Percentiles rank a stretch among this genome's conserved stretches.
These are phyloP conservation scores for Podarcis lilfordi DNA, from an alignment of 2,797 vertebrate species.

Conservation along the genomic window DNA sequence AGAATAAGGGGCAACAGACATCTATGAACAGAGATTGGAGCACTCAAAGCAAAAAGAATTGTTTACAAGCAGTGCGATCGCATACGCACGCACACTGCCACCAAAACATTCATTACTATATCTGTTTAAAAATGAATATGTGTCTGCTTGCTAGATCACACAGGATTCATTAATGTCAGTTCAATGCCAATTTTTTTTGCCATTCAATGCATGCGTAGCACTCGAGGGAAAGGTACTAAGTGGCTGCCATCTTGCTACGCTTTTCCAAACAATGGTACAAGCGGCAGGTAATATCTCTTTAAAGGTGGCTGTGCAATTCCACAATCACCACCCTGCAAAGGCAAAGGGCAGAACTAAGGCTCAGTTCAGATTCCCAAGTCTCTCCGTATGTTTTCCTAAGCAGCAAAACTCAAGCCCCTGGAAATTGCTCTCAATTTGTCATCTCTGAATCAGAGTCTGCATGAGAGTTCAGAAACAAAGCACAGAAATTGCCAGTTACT, in stretches of 20 bases:
- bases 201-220: not conserved
- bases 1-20: not conserved
- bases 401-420: not conserved
- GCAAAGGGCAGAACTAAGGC: not conserved
- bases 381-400: not conserved
- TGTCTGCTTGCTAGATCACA: constrained; percentile 29
- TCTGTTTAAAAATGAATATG: constrained; percentile 28
- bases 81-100: too few relatives aligned
- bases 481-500: not conserved
- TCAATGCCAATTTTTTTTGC: constrained; percentile 35
- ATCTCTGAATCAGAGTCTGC: not conserved
- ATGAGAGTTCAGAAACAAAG: not conserved
- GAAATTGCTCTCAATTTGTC: not conserved
- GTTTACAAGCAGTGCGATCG: not conserved
- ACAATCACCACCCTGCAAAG: not conserved
- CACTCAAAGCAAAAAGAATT: constrained; percentile 48
- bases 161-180: constrained; percentile 2
- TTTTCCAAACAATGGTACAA: not conserved
- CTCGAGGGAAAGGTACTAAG: not conserved
- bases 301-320: not conserved
- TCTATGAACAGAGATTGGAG: not conserved
- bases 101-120: not conserved
- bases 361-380: not conserved
- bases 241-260: constrained; percentile 14
- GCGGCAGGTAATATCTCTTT: not conserved